phyloP scores from a whole-genome alignment of 2,888 invertebrate genomes.

The Lamproptera curius region DNA sequence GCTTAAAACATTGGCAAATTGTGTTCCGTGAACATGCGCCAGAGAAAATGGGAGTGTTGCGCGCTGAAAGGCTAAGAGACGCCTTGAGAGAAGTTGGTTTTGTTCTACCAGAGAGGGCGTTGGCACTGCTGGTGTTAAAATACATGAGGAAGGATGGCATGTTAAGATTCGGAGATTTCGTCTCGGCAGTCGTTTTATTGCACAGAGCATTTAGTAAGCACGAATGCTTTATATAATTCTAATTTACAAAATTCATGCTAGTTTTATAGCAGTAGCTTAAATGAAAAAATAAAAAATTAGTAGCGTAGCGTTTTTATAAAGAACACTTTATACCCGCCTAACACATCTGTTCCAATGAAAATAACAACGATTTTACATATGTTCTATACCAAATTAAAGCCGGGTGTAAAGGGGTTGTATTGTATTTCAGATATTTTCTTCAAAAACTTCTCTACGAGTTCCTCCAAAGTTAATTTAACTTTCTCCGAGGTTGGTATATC shows the following conservation, averaged over 20 bases:
- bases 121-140: conserved; percentile 88
- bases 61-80: conserved; percentile 90
- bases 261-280: not conserved
- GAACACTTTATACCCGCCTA: not conserved
- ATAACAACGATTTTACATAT: not conserved
- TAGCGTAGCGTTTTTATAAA: not conserved
- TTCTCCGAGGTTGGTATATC: conserved; percentile 83
- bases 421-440: conserved; percentile 74
- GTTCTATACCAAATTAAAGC: not conserved
- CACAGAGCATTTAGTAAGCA: conserved; percentile 91
- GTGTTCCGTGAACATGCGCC: conserved; percentile 93
- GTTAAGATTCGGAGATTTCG: conserved; percentile 93
- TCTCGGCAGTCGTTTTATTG: conserved; percentile 91
- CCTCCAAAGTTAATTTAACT: conserved; percentile 88
- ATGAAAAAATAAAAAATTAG: not conserved
- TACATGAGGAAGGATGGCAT: conserved; percentile 97
- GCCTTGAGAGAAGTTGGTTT: conserved; percentile 93
- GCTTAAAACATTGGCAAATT: conserved; percentile 93
- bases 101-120: conserved; percentile 89
- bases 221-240: too few species aligned
- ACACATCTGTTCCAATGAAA: not conserved
- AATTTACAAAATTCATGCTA: not conserved
- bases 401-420: conserved; percentile 4
- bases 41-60: conserved; percentile 92
- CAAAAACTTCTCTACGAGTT: conserved; percentile 87